These are phyloP conservation scores for Tympanuchus pallidicinctus DNA, from an alignment of 2,113 vertebrate species.

Conservation along the genomic window DNA sequence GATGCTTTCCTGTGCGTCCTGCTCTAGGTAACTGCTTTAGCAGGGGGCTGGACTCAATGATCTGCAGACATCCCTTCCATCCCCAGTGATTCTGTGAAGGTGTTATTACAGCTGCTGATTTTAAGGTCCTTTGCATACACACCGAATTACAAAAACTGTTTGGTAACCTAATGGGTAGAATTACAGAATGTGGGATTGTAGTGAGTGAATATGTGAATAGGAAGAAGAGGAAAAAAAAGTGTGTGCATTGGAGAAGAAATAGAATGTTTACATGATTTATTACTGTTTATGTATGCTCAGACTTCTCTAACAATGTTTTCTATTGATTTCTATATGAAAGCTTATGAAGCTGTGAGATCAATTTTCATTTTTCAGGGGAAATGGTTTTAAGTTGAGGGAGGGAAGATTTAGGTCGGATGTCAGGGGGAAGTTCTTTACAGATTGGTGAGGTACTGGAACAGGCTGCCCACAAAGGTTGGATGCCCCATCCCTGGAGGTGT, in stretches of 20 bases:
- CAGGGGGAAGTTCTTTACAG: too few relatives aligned
- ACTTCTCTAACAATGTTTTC: neutral
- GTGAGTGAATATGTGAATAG: neutral
- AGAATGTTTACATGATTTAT: neutral
- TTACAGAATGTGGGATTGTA: neutral
- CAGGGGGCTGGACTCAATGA: too few relatives aligned
- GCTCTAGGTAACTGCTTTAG: too few relatives aligned
- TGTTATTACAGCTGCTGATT: neutral
- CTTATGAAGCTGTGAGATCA: neutral
- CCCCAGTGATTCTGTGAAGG: too few relatives aligned
- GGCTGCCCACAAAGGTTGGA: too few relatives aligned
- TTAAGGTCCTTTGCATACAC: neutral
- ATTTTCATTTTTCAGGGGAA: too few relatives aligned
- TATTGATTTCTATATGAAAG: neutral
- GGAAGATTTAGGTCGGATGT: too few relatives aligned
- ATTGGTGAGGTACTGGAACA: too few relatives aligned
- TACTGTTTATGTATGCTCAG: neutral
- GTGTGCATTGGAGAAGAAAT: neutral
- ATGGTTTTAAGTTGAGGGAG: too few relatives aligned
- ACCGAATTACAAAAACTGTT: neutral
- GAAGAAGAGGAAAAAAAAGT: neutral
- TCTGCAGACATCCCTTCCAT: too few relatives aligned
- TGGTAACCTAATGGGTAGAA: neutral
- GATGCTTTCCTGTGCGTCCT: too few relatives aligned
- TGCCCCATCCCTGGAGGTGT: too few relatives aligned